phyloP scores from a whole-genome alignment of 2,113 vertebrate species.

The Marmota monax region DNA sequence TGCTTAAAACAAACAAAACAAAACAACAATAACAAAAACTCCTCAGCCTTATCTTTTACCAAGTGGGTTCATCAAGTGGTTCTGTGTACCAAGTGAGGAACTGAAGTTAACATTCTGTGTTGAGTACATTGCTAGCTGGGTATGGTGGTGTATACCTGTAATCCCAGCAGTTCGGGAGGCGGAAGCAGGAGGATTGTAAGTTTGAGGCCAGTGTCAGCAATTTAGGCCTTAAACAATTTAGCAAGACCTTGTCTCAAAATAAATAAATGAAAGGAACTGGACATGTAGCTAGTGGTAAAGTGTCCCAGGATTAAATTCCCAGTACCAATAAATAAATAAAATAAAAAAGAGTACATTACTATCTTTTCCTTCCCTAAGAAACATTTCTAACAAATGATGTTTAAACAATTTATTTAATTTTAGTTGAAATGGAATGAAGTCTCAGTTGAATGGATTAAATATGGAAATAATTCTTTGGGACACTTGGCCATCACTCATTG shows the following conservation, averaged over 20 bases:
- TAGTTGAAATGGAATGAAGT: not conserved
- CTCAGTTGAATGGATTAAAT: constrained; percentile 14
- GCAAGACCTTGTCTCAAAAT: too few relatives aligned
- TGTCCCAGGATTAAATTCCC: too few relatives aligned
- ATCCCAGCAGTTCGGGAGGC: too few relatives aligned
- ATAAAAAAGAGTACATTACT: not conserved
- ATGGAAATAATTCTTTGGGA: not conserved
- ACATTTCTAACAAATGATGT: constrained; percentile 23
- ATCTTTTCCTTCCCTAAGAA: not conserved
- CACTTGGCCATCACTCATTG: not conserved
- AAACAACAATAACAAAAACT: too few relatives aligned
- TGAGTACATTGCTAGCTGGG: not conserved
- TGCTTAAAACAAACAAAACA: too few relatives aligned
- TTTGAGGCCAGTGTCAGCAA: too few relatives aligned
- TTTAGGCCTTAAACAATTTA: too few relatives aligned
- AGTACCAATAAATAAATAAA: too few relatives aligned
- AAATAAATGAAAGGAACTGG: too few relatives aligned
- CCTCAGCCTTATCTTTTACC: constrained; percentile 8
- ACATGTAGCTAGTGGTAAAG: too few relatives aligned
- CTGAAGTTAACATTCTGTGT: constrained; percentile 8
- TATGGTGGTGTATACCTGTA: too few relatives aligned
- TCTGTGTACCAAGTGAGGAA: not conserved
- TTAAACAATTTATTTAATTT: constrained; percentile 42
- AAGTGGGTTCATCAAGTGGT: not conserved
- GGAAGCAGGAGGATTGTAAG: too few relatives aligned